phyloP scores from a whole-genome alignment of 2,113 vertebrate species.

The Gallinago media region DNA sequence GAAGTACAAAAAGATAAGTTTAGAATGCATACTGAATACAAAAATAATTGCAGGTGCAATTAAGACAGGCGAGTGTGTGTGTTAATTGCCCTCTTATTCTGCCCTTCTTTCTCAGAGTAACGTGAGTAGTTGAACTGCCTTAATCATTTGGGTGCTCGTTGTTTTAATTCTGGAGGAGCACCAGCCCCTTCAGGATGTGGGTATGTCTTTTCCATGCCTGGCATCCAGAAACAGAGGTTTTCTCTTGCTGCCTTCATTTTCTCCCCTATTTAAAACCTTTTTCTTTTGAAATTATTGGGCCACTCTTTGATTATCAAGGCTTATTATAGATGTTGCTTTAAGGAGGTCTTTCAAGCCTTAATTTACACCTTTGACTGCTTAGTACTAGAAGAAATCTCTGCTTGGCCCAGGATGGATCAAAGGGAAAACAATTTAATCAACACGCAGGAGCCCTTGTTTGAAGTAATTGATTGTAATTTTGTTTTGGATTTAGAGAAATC shows the following conservation, averaged over 20 bases:
- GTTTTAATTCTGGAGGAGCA: background rate
- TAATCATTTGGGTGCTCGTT: background rate
- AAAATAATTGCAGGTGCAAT: background rate
- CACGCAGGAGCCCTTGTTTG: background rate
- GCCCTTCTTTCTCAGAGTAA: background rate
- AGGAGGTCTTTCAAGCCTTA: constrained; percentile 11
- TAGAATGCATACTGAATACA: background rate
- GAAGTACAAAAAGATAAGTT: background rate
- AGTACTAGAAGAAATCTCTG: background rate
- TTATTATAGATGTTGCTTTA: background rate
- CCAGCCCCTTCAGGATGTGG: background rate
- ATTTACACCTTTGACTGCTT: constrained; percentile 2
- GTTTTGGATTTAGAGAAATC: background rate
- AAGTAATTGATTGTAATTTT: constrained; percentile 41
- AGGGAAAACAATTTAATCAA: constrained; percentile 8
- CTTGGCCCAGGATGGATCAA: background rate
- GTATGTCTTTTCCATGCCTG: background rate
- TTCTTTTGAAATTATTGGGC: background rate
- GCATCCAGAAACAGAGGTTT: background rate
- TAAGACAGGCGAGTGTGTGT: background rate
- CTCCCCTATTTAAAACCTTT: background rate
- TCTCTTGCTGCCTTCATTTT: background rate
- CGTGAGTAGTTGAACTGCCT: background rate
- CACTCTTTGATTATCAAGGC: background rate
- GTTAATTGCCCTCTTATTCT: background rate